Conservation (phyloP, 2,888 invertebrate species). For the Glyphotaelius pellucidus region DNA sequence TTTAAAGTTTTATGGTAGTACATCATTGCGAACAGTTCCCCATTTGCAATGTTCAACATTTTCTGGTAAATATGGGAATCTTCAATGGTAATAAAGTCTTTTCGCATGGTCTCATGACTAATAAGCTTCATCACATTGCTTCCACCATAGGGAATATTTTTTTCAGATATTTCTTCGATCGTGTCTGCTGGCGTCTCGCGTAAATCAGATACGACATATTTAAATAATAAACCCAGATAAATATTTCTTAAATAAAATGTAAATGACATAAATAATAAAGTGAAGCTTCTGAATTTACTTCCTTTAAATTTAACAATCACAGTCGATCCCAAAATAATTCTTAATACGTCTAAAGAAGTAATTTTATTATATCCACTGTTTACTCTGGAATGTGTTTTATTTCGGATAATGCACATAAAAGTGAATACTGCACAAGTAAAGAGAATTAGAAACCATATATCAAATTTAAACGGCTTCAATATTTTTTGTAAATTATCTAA, state of each 20-base stretch:
- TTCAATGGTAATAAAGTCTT: background rate
- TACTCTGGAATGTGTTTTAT: background rate
- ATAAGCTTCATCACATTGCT: background rate
- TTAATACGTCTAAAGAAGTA: constrained; percentile 13
- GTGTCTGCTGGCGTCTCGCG: background rate
- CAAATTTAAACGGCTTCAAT: constrained; percentile 12
- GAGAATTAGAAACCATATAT: background rate
- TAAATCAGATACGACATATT: constrained; percentile 38
- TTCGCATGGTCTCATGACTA: background rate
- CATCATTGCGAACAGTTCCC: constrained; percentile 32
- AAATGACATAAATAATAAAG: too few species aligned
- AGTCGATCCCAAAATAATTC: constrained; percentile 36
- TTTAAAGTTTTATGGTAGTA: background rate
- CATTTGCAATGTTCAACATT: background rate
- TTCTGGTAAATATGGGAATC: background rate
- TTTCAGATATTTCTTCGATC: constrained; percentile 33
- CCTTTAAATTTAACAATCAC: background rate
- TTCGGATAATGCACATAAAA: background rate
- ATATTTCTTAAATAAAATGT: constrained; percentile 32
- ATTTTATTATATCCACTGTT: background rate
- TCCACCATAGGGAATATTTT: constrained; percentile 32
- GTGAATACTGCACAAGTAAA: background rate
- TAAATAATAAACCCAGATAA: constrained; percentile 32
- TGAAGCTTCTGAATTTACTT: too few species aligned
- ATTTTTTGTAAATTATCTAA: constrained; percentile 38